These are phyloP conservation scores for Spinibarbus caldwelli DNA, from an alignment of 2,797 vertebrate species.

Conservation along the genomic window DNA sequence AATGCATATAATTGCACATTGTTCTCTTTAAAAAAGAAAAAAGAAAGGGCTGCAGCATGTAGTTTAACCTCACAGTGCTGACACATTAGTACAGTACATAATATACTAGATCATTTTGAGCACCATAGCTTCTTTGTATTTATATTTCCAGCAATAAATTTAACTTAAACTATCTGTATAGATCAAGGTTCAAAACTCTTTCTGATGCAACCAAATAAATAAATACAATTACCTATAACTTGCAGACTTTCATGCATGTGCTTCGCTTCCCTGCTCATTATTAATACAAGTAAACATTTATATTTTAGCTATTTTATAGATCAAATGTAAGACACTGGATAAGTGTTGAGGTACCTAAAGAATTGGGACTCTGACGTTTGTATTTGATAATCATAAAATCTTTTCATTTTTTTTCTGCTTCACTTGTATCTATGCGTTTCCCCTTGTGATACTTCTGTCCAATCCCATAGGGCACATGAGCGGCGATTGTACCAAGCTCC, in stretches of 20 bases:
- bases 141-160: not conserved
- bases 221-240: not conserved
- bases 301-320: conserved; percentile 5
- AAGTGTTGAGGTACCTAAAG: not conserved
- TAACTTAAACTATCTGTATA: not conserved
- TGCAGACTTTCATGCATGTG: not conserved
- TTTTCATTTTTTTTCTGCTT: conserved; percentile 50
- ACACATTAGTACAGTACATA: not conserved
- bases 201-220: not conserved
- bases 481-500: conserved; percentile 84
- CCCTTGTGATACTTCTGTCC: conserved; percentile 81
- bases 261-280: not conserved
- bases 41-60: not conserved
- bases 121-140: not conserved
- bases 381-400: not conserved
- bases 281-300: not conserved
- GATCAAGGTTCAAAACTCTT: not conserved
- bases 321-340: not conserved
- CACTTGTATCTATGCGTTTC: conserved; percentile 69
- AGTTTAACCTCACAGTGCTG: conserved; percentile 4
- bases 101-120: not conserved
- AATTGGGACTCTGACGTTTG: not conserved
- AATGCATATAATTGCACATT: conserved; percentile 2
- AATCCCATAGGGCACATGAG: conserved; percentile 88
- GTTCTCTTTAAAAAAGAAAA: not conserved